Conservation (phyloP, 2,888 invertebrate genomes). For the Apocheima hispidaria region DNA sequence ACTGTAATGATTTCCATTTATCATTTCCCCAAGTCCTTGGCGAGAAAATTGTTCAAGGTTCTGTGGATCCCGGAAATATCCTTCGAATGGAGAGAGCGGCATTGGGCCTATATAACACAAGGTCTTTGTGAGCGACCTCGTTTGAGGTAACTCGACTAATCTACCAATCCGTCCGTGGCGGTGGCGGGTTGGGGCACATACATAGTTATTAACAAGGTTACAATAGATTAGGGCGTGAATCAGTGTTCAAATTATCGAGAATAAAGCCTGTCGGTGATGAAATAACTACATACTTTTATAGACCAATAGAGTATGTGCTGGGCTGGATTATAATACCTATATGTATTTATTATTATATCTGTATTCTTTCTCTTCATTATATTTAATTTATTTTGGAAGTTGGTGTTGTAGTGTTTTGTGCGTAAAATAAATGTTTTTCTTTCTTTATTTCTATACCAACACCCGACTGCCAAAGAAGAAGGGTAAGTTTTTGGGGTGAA, state of each 20-base stretch:
- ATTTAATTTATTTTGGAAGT: too few relatives aligned
- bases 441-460: too few relatives aligned
- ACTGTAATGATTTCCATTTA: constrained; percentile 75
- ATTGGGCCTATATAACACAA: constrained; percentile 61
- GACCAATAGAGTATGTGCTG: too few relatives aligned
- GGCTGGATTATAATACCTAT: too few relatives aligned
- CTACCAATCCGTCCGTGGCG: constrained; percentile 60
- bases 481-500: too few relatives aligned
- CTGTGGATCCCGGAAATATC: constrained; percentile 70
- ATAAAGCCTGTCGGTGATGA: constrained; percentile 36
- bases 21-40: constrained; percentile 75
- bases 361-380: too few relatives aligned
- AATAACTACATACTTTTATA: constrained; percentile 16
- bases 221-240: constrained; percentile 52
- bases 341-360: too few relatives aligned
- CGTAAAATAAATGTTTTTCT: too few relatives aligned
- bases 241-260: constrained; percentile 45
- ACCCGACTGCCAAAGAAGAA: too few relatives aligned
- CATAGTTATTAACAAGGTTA: constrained; percentile 68
- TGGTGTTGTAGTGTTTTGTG: too few relatives aligned
- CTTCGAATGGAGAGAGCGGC: constrained; percentile 61
- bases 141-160: constrained; percentile 56
- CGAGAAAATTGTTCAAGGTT: constrained; percentile 74
- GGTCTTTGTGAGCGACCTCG: constrained; percentile 62
- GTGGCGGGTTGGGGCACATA: constrained; percentile 57